Conservation (phyloP, 2,113 vertebrate genomes). For the Vicugna pacos region DNA sequence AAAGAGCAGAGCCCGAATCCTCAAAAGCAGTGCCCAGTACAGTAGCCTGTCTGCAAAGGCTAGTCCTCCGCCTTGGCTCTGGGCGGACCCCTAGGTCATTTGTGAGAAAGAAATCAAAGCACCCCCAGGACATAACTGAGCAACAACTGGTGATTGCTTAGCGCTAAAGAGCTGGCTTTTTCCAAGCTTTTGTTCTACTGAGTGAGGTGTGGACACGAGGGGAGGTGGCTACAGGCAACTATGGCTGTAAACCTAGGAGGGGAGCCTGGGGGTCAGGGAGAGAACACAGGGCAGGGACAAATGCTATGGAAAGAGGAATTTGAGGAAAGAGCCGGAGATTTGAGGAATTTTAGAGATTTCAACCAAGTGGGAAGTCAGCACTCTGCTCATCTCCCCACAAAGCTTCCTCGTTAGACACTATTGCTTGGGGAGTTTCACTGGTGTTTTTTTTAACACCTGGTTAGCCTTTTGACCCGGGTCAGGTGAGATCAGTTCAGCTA, state of each 20-base stretch:
- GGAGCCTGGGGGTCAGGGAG: not conserved
- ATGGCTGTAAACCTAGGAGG: not conserved
- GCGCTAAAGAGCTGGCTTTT: not conserved
- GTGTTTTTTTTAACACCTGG: not conserved
- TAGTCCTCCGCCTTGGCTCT: not conserved
- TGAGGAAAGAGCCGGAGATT: not conserved
- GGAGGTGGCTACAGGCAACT: not conserved
- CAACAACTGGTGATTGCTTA: not conserved
- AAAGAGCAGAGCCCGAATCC: not conserved
- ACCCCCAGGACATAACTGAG: not conserved
- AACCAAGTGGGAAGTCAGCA: not conserved
- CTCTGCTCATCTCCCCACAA: not conserved
- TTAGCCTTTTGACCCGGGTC: not conserved
- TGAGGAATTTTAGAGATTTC: too few relatives aligned
- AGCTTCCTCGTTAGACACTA: not conserved
- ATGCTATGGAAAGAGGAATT: not conserved
- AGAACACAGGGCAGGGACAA: not conserved
- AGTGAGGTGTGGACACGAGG: not conserved
- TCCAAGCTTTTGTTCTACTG: not conserved
- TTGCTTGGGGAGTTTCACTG: not conserved
- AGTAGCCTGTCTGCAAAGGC: not conserved
- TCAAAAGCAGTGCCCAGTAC: accelerated
- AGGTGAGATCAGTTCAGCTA: not conserved
- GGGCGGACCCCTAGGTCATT: not conserved
- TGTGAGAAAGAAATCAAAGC: not conserved